These are phyloP conservation scores for Pica pica DNA, from an alignment of 2,113 vertebrate species.

Conservation along the genomic window DNA sequence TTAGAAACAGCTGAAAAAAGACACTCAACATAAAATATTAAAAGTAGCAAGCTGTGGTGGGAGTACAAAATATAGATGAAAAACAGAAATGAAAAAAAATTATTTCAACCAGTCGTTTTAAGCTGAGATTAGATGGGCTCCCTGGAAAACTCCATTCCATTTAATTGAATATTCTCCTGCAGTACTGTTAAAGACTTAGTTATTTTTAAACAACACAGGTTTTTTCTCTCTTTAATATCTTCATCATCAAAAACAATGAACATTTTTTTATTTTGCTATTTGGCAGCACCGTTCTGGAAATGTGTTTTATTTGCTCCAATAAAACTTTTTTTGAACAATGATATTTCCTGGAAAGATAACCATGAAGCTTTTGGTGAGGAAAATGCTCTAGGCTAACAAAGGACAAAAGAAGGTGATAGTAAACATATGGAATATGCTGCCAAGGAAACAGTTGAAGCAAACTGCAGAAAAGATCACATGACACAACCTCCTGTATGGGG, in stretches of 20 bases:
- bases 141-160: background rate
- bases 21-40: slow-evolving; percentile 23
- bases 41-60: background rate
- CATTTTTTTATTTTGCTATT: background rate
- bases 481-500: background rate
- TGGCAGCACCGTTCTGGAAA: slow-evolving; percentile 22
- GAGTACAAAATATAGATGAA: background rate
- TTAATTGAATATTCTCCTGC: background rate
- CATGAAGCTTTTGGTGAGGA: background rate
- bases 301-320: background rate
- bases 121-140: background rate
- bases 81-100: background rate
- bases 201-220: slow-evolving; percentile 10
- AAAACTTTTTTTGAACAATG: background rate
- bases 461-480: slow-evolving; percentile 21
- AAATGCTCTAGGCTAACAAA: background rate
- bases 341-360: slow-evolving; percentile 34
- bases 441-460: slow-evolving; percentile 17
- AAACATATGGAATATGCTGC: slow-evolving; percentile 61
- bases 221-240: slow-evolving; percentile 5
- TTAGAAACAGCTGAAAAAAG: slow-evolving; percentile 46
- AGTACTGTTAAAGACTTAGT: background rate
- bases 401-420: background rate
- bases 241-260: slow-evolving; percentile 36
- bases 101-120: background rate